Evolutionary conservation across 2,797 vertebrate genomes (phyloP), one percentile per base, ranked within the genome.

Genomic region (Cyclura pinguis): DNA sequence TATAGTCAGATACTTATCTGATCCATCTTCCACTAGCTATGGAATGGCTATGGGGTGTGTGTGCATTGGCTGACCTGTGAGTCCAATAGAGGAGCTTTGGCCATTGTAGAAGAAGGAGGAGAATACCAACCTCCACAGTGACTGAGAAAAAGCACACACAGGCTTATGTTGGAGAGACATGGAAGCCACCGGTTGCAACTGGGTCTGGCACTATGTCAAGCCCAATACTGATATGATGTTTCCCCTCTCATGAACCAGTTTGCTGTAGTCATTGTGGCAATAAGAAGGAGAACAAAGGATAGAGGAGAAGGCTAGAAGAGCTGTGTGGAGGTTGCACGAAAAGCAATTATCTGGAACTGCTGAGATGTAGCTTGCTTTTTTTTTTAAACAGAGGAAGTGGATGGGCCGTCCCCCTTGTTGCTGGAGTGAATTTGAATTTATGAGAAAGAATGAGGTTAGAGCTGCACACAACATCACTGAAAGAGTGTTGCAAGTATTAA

Each of bases 371-470:
- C 10, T 29, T 55, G 35, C 10, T 29, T 55, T 47, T 10, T 6
- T 50, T 4, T 72, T 55, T 32, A 42, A 42, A 16, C 3, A 81
- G 47, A 82, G 27, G 13, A 85, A 10, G 35, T 20, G 74, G 35
- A 42, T 64, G 35, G 35, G 1, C 13, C 38, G 9, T 52, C 16
- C 38, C 24, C 72, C 57, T 59, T 1, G 6, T 12, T 47, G 57
- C 8, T 57, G 52, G 38, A 73, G 12, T 86, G 84, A 57, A 72
- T n/a, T 73, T 85, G 52, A 86, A 73, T 73, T 38, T 86, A 32
- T 47, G 35, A 52, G 84, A 85, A 90, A 73, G 50, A 85, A 90
- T 80, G 64, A 42, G 27, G 82, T 80, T 85, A 73, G 42, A 78
- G n/a, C 57, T 64, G 14, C 42, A 52, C 0, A 32, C 73, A 77